These are phyloP conservation scores for Threskiornis aethiopicus DNA, from an alignment of 2,797 vertebrate genomes.

Conservation along the genomic window DNA sequence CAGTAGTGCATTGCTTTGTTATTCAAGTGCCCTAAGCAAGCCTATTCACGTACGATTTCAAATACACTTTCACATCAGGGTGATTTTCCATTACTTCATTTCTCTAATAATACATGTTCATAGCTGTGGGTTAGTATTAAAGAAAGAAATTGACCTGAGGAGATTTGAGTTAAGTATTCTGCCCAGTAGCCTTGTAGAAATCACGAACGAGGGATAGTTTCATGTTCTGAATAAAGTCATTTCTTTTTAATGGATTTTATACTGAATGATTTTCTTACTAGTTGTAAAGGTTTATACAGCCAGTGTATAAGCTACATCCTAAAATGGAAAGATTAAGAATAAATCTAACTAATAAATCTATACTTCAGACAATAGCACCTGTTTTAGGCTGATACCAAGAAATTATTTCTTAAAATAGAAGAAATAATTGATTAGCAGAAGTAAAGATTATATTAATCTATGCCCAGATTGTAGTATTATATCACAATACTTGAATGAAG, in stretches of 20 bases:
- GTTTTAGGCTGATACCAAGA: not conserved
- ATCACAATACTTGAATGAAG: not conserved
- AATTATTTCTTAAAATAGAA: not conserved
- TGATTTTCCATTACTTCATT: constrained; percentile 59
- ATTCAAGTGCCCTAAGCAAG: constrained; percentile 17
- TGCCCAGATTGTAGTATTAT: not conserved
- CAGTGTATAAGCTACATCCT: not conserved
- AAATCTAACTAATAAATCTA: not conserved
- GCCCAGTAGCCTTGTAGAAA: not conserved
- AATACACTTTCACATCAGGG: constrained; percentile 48
- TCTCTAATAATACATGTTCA: constrained; percentile 40
- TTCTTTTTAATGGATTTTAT: constrained; percentile 43
- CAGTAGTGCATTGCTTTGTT: not conserved
- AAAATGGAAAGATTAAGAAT: not conserved
- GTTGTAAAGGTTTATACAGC: not conserved
- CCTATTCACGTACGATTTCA: constrained; percentile 41
- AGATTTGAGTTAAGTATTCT: constrained; percentile 22
- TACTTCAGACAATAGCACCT: not conserved
- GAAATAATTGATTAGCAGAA: not conserved
- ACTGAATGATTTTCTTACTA: constrained; percentile 2
- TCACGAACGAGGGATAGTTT: not conserved
- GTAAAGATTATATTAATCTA: not conserved
- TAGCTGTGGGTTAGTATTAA: constrained; percentile 43
- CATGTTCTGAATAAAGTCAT: constrained; percentile 17
- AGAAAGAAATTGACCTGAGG: constrained; percentile 40